These are phyloP conservation scores for Gouania willdenowi DNA, from an alignment of 2,797 vertebrate species.

Conservation along the genomic window DNA sequence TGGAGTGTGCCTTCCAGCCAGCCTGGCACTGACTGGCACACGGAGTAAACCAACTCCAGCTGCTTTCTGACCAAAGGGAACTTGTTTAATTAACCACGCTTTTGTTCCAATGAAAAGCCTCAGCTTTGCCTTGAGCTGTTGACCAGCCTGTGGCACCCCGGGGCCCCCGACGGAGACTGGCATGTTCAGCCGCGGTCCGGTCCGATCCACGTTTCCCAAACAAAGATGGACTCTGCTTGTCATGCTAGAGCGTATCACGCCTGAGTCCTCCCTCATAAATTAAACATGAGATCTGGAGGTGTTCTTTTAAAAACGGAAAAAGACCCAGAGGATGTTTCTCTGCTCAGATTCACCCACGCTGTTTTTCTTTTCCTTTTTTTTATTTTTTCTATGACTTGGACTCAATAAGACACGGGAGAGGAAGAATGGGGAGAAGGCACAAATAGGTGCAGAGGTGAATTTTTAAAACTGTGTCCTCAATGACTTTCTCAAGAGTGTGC, in stretches of 20 bases:
- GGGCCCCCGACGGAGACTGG: slow-evolving; percentile 44
- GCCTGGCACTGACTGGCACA: slow-evolving; percentile 69
- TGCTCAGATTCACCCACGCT: slow-evolving; percentile 79
- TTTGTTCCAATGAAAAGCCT: slow-evolving; percentile 64
- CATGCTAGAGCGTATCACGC: slow-evolving; percentile 77
- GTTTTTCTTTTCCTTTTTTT: slow-evolving; percentile 55
- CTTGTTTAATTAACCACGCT: slow-evolving; percentile 73
- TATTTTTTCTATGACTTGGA: slow-evolving; percentile 59
- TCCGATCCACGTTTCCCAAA: slow-evolving; percentile 65
- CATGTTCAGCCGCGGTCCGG: slow-evolving; percentile 61
- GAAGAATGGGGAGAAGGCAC: slow-evolving; percentile 55
- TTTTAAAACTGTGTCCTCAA: slow-evolving; percentile 71
- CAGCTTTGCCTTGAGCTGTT: slow-evolving; percentile 67
- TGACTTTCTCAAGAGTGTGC: slow-evolving; percentile 66
- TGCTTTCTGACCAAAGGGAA: slow-evolving; percentile 74
- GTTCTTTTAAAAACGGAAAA: slow-evolving; percentile 77
- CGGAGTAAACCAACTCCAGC: slow-evolving; percentile 69
- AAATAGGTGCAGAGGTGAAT: slow-evolving; percentile 76
- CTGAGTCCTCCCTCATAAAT: slow-evolving; percentile 76
- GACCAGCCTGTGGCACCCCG: slow-evolving; percentile 60
- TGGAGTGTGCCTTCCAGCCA: slow-evolving; percentile 67
- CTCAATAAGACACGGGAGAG: slow-evolving; percentile 68
- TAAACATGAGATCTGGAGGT: slow-evolving; percentile 82
- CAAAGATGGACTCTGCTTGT: slow-evolving; percentile 75
- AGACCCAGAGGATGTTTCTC: slow-evolving; percentile 80